Evolutionary conservation across 2,888 invertebrate species (phyloP).

Genomic region (Oligia latruncula): DNA sequence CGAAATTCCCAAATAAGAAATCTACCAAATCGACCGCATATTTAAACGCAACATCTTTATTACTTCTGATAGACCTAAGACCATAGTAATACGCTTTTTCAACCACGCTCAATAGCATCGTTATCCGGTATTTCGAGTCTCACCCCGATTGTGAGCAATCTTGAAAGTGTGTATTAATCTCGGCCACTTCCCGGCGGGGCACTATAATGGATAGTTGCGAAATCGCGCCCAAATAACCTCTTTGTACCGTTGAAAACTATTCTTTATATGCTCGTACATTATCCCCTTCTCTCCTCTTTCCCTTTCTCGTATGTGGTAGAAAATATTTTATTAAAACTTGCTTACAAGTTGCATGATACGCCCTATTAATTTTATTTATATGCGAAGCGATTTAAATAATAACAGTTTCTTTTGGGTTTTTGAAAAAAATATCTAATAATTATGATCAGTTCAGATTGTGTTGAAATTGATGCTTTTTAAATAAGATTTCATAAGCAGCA

Average conservation of each 20-base stretch:
- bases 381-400: background rate
- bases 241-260: slow-evolving; percentile 71
- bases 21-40: slow-evolving; percentile 2
- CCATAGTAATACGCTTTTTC: slow-evolving; percentile 17
- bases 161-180: slow-evolving; percentile 71
- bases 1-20: background rate
- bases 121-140: slow-evolving; percentile 49
- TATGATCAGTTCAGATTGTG: background rate
- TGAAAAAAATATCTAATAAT: no score
- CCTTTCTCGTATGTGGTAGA: slow-evolving; percentile 2
- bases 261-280: slow-evolving; percentile 60
- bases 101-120: slow-evolving; percentile 36
- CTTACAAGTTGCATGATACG: slow-evolving; percentile 3
- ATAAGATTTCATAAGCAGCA: background rate
- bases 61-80: slow-evolving; percentile 12
- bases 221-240: slow-evolving; percentile 70
- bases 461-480: background rate
- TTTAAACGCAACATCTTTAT: slow-evolving; percentile 2
- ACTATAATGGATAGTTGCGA: slow-evolving; percentile 74
- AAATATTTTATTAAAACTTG: slow-evolving; percentile 9
- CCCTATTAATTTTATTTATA: slow-evolving; percentile 5
- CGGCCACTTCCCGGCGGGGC: slow-evolving; percentile 69
- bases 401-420: background rate
- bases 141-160: slow-evolving; percentile 52
- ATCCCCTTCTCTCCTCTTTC: slow-evolving; percentile 17